Percentiles rank a stretch among this genome's conserved stretches.
Conservation (phyloP, 2,888 invertebrate species). For the Athripsodes cinereus region DNA sequence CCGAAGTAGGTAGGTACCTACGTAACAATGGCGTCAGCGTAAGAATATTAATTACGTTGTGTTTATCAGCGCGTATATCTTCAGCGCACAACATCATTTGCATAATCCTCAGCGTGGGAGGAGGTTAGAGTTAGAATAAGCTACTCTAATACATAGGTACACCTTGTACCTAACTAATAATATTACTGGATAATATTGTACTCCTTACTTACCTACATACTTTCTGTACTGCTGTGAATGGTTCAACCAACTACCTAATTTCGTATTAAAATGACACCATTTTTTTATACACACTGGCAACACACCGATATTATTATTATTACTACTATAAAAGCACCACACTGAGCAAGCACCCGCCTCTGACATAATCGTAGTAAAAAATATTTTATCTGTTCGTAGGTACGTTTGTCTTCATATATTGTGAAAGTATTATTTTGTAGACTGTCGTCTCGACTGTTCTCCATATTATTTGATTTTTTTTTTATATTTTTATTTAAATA, state of each 20-base stretch:
- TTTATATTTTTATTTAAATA: too few relatives aligned
- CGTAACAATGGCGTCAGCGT: slow-evolving; percentile 18
- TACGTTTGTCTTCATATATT: too few relatives aligned
- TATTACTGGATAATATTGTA: too few relatives aligned
- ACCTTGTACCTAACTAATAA: too few relatives aligned
- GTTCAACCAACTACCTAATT: slow-evolving; percentile 19
- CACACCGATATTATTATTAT: not conserved
- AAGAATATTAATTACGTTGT: slow-evolving; percentile 25
- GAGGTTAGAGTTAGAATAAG: not conserved
- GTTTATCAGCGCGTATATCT: slow-evolving; percentile 26
- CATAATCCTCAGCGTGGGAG: slow-evolving; percentile 26
- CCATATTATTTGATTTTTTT: too few relatives aligned
- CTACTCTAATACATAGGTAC: not conserved
- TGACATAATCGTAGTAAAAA: too few relatives aligned
- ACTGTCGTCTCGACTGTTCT: too few relatives aligned
- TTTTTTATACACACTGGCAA: slow-evolving; percentile 14
- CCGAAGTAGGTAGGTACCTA: not conserved
- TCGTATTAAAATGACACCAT: slow-evolving; percentile 25
- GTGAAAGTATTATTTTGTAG: too few relatives aligned
- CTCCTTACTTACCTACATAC: slow-evolving; percentile 7
- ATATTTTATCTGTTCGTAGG: too few relatives aligned
- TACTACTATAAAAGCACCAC: too few relatives aligned
- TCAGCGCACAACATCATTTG: slow-evolving; percentile 22
- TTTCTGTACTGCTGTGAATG: slow-evolving; percentile 8
- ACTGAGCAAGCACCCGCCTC: too few relatives aligned